Conservation (phyloP, 2,888 invertebrate genomes). For the Dryadula phaetusa region DNA sequence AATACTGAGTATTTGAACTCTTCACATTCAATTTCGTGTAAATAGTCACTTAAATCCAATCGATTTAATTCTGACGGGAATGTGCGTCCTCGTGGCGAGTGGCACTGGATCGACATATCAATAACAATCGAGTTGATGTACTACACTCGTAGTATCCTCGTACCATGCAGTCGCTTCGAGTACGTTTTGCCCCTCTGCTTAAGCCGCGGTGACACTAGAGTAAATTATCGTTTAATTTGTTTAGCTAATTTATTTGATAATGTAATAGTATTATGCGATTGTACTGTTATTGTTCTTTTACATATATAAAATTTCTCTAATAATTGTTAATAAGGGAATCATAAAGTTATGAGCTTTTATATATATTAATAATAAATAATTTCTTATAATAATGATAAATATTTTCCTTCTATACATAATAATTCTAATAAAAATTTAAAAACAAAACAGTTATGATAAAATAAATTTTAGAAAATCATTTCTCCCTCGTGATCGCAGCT, state of each 20-base stretch:
- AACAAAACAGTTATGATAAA: neutral
- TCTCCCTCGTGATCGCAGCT: constrained; percentile 48
- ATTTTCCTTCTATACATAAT: neutral
- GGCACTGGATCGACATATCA: constrained; percentile 56
- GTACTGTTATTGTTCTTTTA: no score
- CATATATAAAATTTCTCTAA: no score
- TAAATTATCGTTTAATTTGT: neutral
- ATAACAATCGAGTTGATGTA: constrained; percentile 62
- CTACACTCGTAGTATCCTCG: constrained; percentile 51
- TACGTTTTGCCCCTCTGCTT: constrained; percentile 39
- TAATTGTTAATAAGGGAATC: no score
- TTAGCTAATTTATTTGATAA: neutral
- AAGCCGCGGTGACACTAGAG: constrained; percentile 26
- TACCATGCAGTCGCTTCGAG: constrained; percentile 41
- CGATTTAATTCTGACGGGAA: constrained; percentile 45
- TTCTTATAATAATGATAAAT: no score
- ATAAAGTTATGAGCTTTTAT: no score
- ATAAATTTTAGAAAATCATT: constrained; percentile 30
- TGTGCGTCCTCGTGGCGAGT: constrained; percentile 46
- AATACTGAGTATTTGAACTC: constrained; percentile 16
- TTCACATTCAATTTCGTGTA: constrained; percentile 31
- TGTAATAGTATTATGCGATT: neutral
- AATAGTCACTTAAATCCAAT: constrained; percentile 42
- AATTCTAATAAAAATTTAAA: neutral
- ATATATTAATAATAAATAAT: no score